phyloP scores from a whole-genome alignment of 2,888 invertebrate species.

The Brachyptera putata region DNA sequence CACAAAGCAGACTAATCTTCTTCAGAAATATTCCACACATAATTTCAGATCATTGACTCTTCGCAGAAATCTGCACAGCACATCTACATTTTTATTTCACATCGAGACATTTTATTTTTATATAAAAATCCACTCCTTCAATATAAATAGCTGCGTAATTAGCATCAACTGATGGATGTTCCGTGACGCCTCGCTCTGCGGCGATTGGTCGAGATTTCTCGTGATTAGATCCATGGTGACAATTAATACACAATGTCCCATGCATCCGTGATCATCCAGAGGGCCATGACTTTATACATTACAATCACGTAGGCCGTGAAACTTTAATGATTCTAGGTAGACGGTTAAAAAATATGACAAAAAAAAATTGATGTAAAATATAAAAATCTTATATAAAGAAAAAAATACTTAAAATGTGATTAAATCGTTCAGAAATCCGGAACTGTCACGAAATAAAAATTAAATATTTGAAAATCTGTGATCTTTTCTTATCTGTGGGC shows the following conservation, averaged over 20 bases:
- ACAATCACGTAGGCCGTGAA: neutral
- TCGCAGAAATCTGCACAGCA: too few species aligned
- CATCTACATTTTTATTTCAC: too few species aligned
- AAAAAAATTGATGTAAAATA: neutral
- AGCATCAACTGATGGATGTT: neutral
- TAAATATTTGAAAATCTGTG: neutral
- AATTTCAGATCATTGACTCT: too few species aligned
- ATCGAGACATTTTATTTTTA: neutral
- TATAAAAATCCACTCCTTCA: neutral
- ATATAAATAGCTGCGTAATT: neutral
- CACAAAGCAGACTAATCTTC: too few species aligned
- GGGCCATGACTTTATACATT: constrained; percentile 1
- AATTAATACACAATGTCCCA: neutral
- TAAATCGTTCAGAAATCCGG: constrained; percentile 1
- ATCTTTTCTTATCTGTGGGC: neutral
- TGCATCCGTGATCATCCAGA: constrained; percentile 9
- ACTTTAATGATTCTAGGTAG: neutral
- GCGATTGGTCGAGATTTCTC: neutral
- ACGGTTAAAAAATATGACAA: neutral
- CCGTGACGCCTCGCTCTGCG: neutral
- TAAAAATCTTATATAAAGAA: constrained; percentile 1
- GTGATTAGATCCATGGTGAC: too few species aligned
- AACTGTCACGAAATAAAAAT: constrained; percentile 9
- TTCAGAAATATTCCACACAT: too few species aligned
- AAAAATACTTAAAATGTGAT: constrained; percentile 2